These are phyloP conservation scores for Saccostrea glomerata DNA, from an alignment of 1,140 invertebrate species.

Conservation along the genomic window DNA sequence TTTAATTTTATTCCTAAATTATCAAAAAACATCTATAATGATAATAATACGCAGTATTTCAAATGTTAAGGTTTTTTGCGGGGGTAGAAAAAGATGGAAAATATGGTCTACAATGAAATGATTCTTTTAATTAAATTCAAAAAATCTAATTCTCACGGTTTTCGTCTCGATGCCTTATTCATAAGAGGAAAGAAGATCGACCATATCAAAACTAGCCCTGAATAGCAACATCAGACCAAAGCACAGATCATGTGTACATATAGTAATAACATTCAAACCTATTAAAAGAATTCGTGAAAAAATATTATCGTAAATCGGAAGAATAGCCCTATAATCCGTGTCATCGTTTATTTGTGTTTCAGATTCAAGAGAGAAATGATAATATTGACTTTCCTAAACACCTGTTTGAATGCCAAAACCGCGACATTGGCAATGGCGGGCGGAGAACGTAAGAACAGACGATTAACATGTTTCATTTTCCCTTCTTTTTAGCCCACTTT, in stretches of 20 bases:
- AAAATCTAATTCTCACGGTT: neutral
- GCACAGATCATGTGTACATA: neutral
- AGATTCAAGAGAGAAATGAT: conserved; percentile 13
- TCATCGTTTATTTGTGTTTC: conserved; percentile 10
- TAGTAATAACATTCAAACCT: conserved; percentile 7
- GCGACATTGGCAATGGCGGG: neutral
- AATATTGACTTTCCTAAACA: conserved; percentile 32
- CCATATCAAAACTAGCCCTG: neutral
- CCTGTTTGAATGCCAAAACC: conserved; percentile 9
- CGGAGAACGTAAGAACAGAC: neutral
- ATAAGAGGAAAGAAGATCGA: neutral
- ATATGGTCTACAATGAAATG: too few species aligned
- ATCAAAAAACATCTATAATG: too few species aligned
- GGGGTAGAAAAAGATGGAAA: too few species aligned
- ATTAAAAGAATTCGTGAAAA: neutral
- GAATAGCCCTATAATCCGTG: neutral
- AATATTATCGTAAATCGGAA: conserved; percentile 21
- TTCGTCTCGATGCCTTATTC: neutral
- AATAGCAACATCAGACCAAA: neutral
- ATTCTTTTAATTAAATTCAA: too few species aligned
- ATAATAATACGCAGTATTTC: too few species aligned
- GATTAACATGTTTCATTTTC: conserved; percentile 2
- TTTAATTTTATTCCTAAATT: too few species aligned
- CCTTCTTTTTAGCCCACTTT: conserved; percentile 8
- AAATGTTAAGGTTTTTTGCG: too few species aligned